These are phyloP conservation scores for Nemapogon koenigi DNA, from an alignment of 2,888 invertebrate genomes.

Conservation along the genomic window DNA sequence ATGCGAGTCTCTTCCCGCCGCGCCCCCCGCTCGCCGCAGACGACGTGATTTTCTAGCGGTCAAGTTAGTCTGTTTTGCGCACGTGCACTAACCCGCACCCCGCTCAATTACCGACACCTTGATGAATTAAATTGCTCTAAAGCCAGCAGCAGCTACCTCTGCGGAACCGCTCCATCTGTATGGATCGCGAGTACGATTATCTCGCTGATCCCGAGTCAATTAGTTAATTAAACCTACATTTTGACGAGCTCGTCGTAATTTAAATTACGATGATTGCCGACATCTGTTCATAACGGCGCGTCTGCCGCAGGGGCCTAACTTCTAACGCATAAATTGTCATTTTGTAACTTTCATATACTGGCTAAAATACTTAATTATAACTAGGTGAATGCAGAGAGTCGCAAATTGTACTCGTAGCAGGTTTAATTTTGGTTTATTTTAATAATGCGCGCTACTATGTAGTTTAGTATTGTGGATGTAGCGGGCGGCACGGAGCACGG, in stretches of 20 bases:
- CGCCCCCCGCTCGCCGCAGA: conserved; percentile 26
- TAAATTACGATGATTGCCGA: conserved; percentile 50
- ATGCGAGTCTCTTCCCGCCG: conserved; percentile 47
- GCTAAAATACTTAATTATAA: too few species aligned
- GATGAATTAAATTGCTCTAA: conserved; percentile 50
- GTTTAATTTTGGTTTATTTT: too few species aligned
- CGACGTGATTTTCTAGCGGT: conserved; percentile 53
- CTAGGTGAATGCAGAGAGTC: background rate
- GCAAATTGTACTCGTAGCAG: background rate
- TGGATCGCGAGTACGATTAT: background rate
- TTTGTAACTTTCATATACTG: background rate
- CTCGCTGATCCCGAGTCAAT: conserved; percentile 37
- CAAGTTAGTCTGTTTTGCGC: conserved; percentile 49
- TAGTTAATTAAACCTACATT: conserved; percentile 63
- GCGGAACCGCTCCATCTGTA: too few species aligned
- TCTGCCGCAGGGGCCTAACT: background rate
- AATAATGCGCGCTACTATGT: too few species aligned
- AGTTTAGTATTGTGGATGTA: too few species aligned
- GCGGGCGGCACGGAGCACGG: conserved; percentile 16
- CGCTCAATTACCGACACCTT: conserved; percentile 41
- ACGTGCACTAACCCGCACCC: conserved; percentile 34
- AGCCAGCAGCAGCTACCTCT: conserved; percentile 24
- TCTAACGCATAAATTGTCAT: too few species aligned
- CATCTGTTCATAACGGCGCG: conserved; percentile 44
- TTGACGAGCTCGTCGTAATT: conserved; percentile 37